These are phyloP conservation scores for Acronicta aceris DNA, from an alignment of 2,888 invertebrate species.

Conservation along the genomic window DNA sequence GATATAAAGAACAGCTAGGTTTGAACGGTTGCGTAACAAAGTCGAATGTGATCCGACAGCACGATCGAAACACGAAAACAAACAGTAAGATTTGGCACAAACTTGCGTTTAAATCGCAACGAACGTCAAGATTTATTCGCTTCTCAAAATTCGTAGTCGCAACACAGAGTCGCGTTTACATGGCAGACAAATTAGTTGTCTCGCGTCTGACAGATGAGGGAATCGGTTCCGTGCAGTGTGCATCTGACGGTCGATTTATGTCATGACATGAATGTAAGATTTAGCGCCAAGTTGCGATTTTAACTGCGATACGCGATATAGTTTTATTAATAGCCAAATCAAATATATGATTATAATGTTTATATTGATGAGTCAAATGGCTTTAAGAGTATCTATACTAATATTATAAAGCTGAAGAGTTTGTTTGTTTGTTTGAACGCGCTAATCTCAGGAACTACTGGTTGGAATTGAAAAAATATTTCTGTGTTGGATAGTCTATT, in stretches of 20 bases:
- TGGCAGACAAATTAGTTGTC: slow-evolving; percentile 83
- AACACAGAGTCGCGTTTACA: slow-evolving; percentile 69
- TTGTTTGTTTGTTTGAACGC: too few species aligned
- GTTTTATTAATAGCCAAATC: not conserved
- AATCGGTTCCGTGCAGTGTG: slow-evolving; percentile 65
- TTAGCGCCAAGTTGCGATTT: slow-evolving; percentile 63
- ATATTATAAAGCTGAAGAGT: too few species aligned
- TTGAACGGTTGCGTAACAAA: not conserved
- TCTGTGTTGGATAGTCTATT: too few species aligned
- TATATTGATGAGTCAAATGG: too few species aligned
- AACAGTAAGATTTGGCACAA: slow-evolving; percentile 52
- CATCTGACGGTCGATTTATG: slow-evolving; percentile 70
- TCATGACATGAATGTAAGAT: slow-evolving; percentile 61
- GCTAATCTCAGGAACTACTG: too few species aligned
- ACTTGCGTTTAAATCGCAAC: slow-evolving; percentile 50
- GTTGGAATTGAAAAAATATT: too few species aligned
- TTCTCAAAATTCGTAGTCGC: slow-evolving; percentile 66
- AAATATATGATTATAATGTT: not conserved
- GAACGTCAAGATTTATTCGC: slow-evolving; percentile 66
- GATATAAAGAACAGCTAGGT: not conserved
- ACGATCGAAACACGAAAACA: slow-evolving; percentile 23
- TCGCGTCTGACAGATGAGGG: slow-evolving; percentile 75
- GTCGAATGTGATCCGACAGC: slow-evolving; percentile 14
- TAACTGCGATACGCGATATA: slow-evolving; percentile 53
- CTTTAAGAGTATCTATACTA: too few species aligned